Evolutionary conservation across 1,140 invertebrate species (phyloP).

Genomic region (Aradophagus sp.): DNA sequence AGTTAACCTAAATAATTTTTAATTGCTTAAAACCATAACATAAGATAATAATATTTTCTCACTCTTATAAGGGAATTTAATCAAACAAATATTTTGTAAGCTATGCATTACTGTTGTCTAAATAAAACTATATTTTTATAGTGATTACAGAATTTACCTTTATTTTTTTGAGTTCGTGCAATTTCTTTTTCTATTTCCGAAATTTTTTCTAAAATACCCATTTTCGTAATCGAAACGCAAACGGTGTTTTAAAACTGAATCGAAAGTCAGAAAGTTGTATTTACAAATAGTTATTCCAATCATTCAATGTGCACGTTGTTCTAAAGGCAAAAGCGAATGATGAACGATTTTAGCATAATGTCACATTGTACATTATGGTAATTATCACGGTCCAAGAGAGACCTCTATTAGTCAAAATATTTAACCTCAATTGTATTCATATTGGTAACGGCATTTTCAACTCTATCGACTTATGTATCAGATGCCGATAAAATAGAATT

Average conservation of each 20-base stretch:
- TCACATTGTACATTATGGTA: slow-evolving; percentile 13
- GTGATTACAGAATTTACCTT: slow-evolving; percentile 83
- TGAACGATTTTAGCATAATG: slow-evolving; percentile 13
- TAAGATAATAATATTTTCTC: no score
- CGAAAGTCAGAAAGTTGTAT: slow-evolving; percentile 12
- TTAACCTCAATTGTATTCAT: no score
- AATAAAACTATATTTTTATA: no score
- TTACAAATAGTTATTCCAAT: slow-evolving; percentile 23
- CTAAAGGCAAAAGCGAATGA: slow-evolving; percentile 4
- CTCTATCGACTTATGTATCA: no score
- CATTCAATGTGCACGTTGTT: slow-evolving; percentile 15
- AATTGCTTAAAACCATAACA: no score
- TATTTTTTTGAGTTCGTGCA: slow-evolving; percentile 98
- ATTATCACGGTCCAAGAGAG: slow-evolving; percentile 6
- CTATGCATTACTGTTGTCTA: no score
- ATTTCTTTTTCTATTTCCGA: slow-evolving; percentile 99
- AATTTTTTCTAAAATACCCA: slow-evolving; percentile 99
- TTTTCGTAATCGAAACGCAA: slow-evolving; percentile 66
- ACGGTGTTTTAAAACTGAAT: not conserved
- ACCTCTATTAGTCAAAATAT: slow-evolving; percentile 18
- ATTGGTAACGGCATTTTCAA: no score
- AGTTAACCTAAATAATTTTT: no score
- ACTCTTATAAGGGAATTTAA: no score
- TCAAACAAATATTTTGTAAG: no score
- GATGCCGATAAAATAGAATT: no score